Conservation (phyloP, 2,113 vertebrate genomes). For the Tautogolabrus adspersus region DNA sequence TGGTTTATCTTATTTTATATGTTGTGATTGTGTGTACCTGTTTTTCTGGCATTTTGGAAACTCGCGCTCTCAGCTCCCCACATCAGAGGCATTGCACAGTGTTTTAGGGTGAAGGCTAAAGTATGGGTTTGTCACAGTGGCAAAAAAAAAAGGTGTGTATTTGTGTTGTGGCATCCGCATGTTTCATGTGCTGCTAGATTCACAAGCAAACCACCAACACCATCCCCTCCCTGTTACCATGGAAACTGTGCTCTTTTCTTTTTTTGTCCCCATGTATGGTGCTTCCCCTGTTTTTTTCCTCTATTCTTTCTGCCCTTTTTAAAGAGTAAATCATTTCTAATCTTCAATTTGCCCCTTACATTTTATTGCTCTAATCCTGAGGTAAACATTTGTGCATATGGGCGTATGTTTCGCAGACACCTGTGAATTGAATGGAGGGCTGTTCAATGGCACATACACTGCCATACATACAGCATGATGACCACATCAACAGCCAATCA, state of each 20-base stretch:
- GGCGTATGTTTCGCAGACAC: not conserved
- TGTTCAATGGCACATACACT: constrained; percentile 18
- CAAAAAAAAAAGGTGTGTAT: constrained; percentile 6
- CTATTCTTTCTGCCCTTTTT: not conserved
- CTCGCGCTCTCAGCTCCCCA: too few relatives aligned
- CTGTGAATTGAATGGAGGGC: constrained; percentile 22
- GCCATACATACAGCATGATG: constrained; percentile 59
- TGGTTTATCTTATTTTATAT: too few relatives aligned
- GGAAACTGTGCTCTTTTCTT: constrained; percentile 67
- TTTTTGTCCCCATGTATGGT: constrained; percentile 1
- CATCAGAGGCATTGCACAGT: too few relatives aligned
- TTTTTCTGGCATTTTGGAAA: too few relatives aligned
- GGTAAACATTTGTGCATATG: not conserved
- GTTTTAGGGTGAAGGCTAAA: not conserved
- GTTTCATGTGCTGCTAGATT: constrained; percentile 9
- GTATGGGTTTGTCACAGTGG: not conserved
- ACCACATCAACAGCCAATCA: constrained; percentile 82
- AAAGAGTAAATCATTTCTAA: not conserved
- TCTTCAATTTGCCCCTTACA: not conserved
- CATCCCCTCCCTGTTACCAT: constrained; percentile 70
- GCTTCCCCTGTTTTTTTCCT: not conserved
- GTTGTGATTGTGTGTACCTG: too few relatives aligned
- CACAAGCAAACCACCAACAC: constrained; percentile 39
- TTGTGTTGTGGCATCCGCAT: constrained; percentile 8
- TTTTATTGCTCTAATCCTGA: not conserved